Percentiles rank a stretch among this genome's conserved stretches.
Evolutionary conservation across 2,113 vertebrate species (phyloP).

Genomic region (Camelus bactrianus): DNA sequence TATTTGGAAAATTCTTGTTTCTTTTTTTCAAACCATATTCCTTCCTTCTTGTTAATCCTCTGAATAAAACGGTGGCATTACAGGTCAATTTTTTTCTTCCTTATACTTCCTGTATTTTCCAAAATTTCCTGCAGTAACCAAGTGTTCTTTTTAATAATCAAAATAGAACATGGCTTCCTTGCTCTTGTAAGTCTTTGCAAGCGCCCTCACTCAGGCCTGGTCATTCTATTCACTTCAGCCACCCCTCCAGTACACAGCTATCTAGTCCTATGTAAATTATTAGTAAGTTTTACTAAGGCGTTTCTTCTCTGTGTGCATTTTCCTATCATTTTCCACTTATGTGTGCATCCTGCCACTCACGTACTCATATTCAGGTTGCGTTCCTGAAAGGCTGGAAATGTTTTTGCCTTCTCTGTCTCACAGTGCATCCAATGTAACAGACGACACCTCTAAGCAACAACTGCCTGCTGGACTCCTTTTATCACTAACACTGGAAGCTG

Average conservation of each 20-base stretch:
- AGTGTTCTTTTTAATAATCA: slow-evolving; percentile 6
- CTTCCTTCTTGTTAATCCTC: slow-evolving; percentile 19
- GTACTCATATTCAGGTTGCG: background rate
- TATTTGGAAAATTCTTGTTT: slow-evolving; percentile 25
- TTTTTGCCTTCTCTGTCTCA: background rate
- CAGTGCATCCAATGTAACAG: background rate
- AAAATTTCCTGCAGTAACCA: slow-evolving; percentile 41
- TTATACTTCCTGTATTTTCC: slow-evolving; percentile 15
- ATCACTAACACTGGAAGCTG: slow-evolving; percentile 13
- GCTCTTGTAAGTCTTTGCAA: background rate
- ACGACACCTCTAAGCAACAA: background rate
- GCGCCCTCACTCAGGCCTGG: background rate
- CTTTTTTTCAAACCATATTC: slow-evolving; percentile 34
- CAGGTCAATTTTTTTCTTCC: slow-evolving; percentile 13
- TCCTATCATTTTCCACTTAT: slow-evolving; percentile 1
- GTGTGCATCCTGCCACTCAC: background rate
- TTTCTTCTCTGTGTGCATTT: background rate
- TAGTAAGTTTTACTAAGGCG: background rate
- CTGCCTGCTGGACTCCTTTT: background rate
- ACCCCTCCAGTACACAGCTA: background rate
- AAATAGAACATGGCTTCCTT: background rate
- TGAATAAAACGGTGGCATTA: slow-evolving; percentile 24
- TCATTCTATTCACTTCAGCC: background rate
- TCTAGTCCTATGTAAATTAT: slow-evolving; percentile 13
- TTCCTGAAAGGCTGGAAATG: background rate